Evolutionary conservation across 2,113 vertebrate species (phyloP), one percentile per base, ranked within the genome.

Genomic region (Hylia prasina): DNA sequence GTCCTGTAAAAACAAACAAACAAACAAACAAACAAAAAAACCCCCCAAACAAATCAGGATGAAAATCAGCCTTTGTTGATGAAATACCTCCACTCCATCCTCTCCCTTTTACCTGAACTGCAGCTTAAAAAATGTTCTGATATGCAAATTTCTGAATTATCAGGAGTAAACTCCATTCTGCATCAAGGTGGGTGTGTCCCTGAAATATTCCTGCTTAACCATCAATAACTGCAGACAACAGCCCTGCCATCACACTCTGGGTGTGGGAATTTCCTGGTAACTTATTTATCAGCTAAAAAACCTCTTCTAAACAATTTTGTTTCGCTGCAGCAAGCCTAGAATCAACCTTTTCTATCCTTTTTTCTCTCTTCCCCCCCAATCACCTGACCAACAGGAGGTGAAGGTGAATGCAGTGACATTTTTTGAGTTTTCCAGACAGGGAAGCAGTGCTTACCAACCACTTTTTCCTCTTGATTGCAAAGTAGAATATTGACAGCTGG

Each of bases 381-480:
- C 40, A 35, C 44, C 53, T 30, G 47, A 20, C 19, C 39, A 61
- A 30, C 1, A 19, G 39, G 24, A 58, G 28, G 8, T n/a, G 25
- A 79, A 75, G 47, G 35, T 16, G 42, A 15, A 50, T 11, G 14
- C 0, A 64, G n/a, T 19, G 19, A 30, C 3, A 37, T 11, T 23
- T 65, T 45, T 37, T 5, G 13, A 47, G 7, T 17, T 25, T 82
- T 66, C 10, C 31, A 60, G 69, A 8, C n/a, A 45, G 21, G 20
- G 21, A 42, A 84, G n/a, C 1, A 27, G 23, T 70, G 31, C 97
- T 97, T 91, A 97, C 97, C 95, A 95, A 13, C 96, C 96, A 97
- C 78, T 96, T 95, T 61, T 93, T 97, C 90, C 35, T 97, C 87
- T 76, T 90, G 91, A 97, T 40, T 13, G 16, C 1, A 9, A 65